Evolutionary conservation across 1,140 invertebrate species (phyloP).

Genomic region (Tetramorium alpestre): DNA sequence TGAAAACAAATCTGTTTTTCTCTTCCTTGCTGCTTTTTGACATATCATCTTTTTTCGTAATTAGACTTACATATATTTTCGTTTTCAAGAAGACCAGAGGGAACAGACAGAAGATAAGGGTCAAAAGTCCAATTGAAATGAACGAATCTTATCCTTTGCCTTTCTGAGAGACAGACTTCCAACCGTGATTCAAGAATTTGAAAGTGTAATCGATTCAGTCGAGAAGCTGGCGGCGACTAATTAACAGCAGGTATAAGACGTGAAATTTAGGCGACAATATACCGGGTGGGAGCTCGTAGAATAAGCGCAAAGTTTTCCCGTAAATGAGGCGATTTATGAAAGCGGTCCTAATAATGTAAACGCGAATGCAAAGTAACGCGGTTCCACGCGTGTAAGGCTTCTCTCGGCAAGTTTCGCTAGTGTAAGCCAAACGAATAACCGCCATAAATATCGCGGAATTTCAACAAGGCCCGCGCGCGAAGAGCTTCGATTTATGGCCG

Average conservation of each 20-base stretch:
- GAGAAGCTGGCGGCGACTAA: constrained; percentile 55
- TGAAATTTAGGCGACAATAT: constrained; percentile 13
- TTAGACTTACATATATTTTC: neutral
- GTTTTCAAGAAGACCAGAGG: neutral
- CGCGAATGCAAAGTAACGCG: constrained; percentile 63
- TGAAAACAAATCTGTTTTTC: neutral
- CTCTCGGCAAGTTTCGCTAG: constrained; percentile 51
- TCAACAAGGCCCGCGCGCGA: constrained; percentile 35
- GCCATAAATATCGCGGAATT: constrained; percentile 74
- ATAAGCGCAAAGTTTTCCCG: constrained; percentile 47
- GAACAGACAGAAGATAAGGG: neutral
- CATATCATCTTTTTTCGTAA: neutral
- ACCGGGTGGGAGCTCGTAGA: constrained; percentile 10
- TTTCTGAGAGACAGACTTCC: neutral
- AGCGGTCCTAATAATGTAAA: constrained; percentile 69
- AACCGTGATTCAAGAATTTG: constrained; percentile 53
- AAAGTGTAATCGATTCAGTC: constrained; percentile 60
- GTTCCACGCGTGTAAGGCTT: constrained; percentile 24
- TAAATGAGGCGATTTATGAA: constrained; percentile 73
- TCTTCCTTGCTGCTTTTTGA: neutral
- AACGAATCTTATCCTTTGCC: neutral
- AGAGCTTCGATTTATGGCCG: constrained; percentile 68
- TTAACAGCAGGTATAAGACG: constrained; percentile 61
- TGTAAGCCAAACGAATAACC: constrained; percentile 73
- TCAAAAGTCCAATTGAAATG: neutral